phyloP scores from a whole-genome alignment of 2,113 vertebrate genomes.

The Ornithorhynchus anatinus region DNA sequence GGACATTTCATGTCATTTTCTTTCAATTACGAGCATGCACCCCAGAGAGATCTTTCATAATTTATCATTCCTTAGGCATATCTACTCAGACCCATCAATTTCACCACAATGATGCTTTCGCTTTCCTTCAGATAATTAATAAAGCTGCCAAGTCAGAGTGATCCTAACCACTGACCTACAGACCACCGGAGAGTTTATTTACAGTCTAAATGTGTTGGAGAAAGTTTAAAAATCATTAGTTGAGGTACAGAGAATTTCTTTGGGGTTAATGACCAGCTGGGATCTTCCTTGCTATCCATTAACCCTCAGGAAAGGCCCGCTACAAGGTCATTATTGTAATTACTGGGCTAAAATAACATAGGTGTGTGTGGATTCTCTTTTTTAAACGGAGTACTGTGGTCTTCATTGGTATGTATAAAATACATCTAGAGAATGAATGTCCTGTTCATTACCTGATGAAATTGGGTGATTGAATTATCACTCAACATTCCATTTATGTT shows the following conservation, averaged over 20 bases:
- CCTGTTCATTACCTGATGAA: constrained; percentile 11
- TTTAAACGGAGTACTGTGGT: neutral
- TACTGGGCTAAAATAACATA: constrained; percentile 42
- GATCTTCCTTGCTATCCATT: constrained; percentile 47
- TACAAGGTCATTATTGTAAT: constrained; percentile 31
- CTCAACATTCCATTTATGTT: constrained; percentile 21
- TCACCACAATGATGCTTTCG: no score
- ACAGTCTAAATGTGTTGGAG: constrained; percentile 24
- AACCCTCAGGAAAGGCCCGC: constrained; percentile 24
- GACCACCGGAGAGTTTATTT: constrained; percentile 26
- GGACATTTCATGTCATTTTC: no score
- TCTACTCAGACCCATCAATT: no score
- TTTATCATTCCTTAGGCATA: no score
- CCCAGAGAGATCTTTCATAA: no score
- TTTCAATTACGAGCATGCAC: no score
- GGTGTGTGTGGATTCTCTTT: neutral
- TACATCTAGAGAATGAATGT: constrained; percentile 5
- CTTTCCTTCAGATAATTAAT: neutral
- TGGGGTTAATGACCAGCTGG: constrained; percentile 45
- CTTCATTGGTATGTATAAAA: neutral
- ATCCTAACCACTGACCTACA: neutral
- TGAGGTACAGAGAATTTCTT: constrained; percentile 43
- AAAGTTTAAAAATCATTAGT: constrained; percentile 50
- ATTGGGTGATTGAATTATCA: constrained; percentile 28
- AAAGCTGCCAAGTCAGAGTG: neutral